These are phyloP conservation scores for Sinhomidia bicolor DNA, from an alignment of 2,888 invertebrate genomes.

Conservation along the genomic window DNA sequence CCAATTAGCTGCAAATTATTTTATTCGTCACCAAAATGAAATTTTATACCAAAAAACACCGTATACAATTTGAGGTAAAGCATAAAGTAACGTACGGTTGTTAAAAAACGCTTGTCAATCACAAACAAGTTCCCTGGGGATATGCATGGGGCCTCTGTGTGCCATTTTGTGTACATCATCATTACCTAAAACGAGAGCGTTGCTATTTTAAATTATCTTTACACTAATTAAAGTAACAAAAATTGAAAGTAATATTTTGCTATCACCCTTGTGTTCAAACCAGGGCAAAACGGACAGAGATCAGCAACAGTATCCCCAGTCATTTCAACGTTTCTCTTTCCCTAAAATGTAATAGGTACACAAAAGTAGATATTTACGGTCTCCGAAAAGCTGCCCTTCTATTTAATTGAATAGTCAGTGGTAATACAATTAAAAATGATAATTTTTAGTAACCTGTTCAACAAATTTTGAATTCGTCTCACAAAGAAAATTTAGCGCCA, in stretches of 20 bases:
- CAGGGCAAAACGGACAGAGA: neutral
- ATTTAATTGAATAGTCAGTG: neutral
- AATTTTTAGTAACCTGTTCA: neutral
- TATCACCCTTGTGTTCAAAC: neutral
- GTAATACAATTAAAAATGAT: neutral
- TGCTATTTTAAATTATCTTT: no score
- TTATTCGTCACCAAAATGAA: neutral
- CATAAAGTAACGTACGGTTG: neutral
- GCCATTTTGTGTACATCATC: slow-evolving; percentile 19
- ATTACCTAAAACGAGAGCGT: neutral
- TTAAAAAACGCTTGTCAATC: neutral
- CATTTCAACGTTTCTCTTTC: neutral
- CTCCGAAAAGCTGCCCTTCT: no score
- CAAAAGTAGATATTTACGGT: no score
- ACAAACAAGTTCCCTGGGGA: slow-evolving; percentile 37
- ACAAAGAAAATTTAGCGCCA: neutral
- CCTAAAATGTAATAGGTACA: neutral
- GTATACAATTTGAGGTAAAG: neutral
- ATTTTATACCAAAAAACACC: neutral
- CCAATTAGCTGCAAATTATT: slow-evolving; percentile 6
- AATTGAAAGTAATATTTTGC: neutral
- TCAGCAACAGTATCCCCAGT: neutral
- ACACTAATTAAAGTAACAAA: neutral
- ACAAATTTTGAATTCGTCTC: neutral
- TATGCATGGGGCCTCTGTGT: neutral